Evolutionary conservation across 1,140 invertebrate genomes (phyloP).

Genomic region (Augochlora pura): DNA sequence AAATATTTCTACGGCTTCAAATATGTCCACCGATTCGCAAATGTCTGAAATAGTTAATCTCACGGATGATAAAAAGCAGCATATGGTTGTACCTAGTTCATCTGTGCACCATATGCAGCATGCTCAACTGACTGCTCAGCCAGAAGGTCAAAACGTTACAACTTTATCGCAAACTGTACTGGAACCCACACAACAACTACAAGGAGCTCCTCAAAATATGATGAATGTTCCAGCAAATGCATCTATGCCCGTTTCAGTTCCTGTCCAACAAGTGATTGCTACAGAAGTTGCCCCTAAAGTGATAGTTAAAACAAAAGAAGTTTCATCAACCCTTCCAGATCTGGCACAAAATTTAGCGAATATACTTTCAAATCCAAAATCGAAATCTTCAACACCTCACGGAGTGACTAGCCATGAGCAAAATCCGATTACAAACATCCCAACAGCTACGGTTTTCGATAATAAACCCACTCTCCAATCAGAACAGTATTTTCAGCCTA

Average conservation of each 20-base stretch:
- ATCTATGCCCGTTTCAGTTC: slow-evolving; percentile 30
- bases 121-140: slow-evolving; percentile 47
- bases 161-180: slow-evolving; percentile 32
- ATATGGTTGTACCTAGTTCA: slow-evolving; percentile 15
- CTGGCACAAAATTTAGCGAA: slow-evolving; percentile 78
- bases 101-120: slow-evolving; percentile 52
- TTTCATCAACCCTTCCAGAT: slow-evolving; percentile 77
- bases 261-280: slow-evolving; percentile 48
- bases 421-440: slow-evolving; percentile 38
- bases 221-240: slow-evolving; percentile 29
- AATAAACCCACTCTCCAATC: slow-evolving; percentile 65
- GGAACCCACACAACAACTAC: slow-evolving; percentile 56
- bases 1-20: slow-evolving; percentile 72
- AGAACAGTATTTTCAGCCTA: slow-evolving; percentile 76
- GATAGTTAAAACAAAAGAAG: slow-evolving; percentile 72
- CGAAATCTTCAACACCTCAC: slow-evolving; percentile 72
- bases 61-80: slow-evolving; percentile 61
- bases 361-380: slow-evolving; percentile 78
- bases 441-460: slow-evolving; percentile 34
- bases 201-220: slow-evolving; percentile 56
- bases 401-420: slow-evolving; percentile 63
- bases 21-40: slow-evolving; percentile 75
- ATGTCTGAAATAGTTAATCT: slow-evolving; percentile 62
- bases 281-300: slow-evolving; percentile 69
- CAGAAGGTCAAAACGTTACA: slow-evolving; percentile 33